phyloP scores from a whole-genome alignment of 2,113 vertebrate species.

The Boulengerochromis microlepis region DNA sequence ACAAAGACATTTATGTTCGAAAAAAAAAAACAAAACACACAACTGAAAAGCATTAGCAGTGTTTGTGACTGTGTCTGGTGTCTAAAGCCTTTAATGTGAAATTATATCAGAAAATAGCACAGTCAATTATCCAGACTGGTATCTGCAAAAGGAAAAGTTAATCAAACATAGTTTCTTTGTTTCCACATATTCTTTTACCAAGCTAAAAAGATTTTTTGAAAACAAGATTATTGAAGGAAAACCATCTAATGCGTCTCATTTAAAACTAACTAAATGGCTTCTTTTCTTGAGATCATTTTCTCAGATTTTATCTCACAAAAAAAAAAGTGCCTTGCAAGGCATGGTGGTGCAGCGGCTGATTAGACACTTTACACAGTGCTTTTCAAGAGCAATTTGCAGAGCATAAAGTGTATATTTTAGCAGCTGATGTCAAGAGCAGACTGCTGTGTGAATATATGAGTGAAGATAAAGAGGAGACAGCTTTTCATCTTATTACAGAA shows the following conservation, averaged over 20 bases:
- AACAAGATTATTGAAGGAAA: background rate
- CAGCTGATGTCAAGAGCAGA: background rate
- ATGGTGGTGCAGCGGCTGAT: background rate
- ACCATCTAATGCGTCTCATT: background rate
- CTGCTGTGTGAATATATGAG: background rate
- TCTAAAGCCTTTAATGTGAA: background rate
- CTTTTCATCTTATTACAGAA: background rate
- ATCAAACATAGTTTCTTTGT: background rate
- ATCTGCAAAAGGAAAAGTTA: background rate
- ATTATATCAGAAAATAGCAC: background rate
- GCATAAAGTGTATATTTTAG: background rate
- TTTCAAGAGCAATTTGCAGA: background rate
- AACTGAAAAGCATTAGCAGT: background rate
- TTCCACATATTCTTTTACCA: background rate
- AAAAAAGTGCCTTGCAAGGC: background rate
- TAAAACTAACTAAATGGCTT: background rate
- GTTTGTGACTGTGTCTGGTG: background rate
- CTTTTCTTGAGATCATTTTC: background rate
- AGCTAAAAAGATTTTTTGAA: background rate
- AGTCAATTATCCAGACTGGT: background rate
- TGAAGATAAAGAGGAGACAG: background rate
- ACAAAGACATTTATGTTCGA: accelerated
- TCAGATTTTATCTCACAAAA: background rate
- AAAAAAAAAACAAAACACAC: background rate
- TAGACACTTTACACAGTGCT: background rate